A percentile compares a stretch with the other conserved stretches of the same genome.
These are phyloP conservation scores for Gopherus flavomarginatus DNA, from an alignment of 2,113 vertebrate species.

Conservation along the genomic window DNA sequence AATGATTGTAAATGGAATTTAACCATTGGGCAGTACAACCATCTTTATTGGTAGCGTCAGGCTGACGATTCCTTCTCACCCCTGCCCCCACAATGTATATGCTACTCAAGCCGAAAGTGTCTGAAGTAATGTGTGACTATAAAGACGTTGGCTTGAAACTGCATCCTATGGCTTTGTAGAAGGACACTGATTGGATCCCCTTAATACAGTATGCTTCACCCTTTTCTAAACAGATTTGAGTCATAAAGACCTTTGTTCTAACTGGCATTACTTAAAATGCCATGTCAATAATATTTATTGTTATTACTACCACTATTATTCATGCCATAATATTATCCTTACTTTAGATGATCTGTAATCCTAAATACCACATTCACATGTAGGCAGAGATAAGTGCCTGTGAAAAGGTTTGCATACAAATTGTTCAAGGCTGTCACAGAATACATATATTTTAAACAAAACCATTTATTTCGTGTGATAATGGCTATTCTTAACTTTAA, in stretches of 20 bases:
- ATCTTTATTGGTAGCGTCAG: slow-evolving; percentile 49
- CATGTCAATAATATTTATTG: slow-evolving; percentile 48
- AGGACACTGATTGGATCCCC: slow-evolving; percentile 6
- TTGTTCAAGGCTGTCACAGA: slow-evolving; percentile 20
- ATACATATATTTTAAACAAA: slow-evolving; percentile 52
- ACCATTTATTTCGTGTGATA: slow-evolving; percentile 46
- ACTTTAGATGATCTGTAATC: slow-evolving; percentile 34
- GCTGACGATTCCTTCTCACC: slow-evolving; percentile 22
- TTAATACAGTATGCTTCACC: slow-evolving; percentile 9
- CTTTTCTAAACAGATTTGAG: slow-evolving; percentile 42
- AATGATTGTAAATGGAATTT: background rate
- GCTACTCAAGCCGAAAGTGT: slow-evolving; percentile 30
- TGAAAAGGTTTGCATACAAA: slow-evolving; percentile 52
- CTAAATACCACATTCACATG: background rate
- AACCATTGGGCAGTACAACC: slow-evolving; percentile 33
- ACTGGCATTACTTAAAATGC: slow-evolving; percentile 25
- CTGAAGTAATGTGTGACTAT: slow-evolving; percentile 37
- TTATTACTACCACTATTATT: slow-evolving; percentile 40
- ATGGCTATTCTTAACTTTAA: slow-evolving; percentile 50
- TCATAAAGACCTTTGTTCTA: slow-evolving; percentile 25
- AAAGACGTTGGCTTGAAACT: slow-evolving; percentile 53
- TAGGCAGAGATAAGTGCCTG: slow-evolving; percentile 41
- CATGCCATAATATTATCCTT: slow-evolving; percentile 15
- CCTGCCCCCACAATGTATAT: slow-evolving; percentile 13
- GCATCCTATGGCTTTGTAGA: slow-evolving; percentile 37